Evolutionary conservation across 2,888 invertebrate genomes (phyloP).

Genomic region (Schrankia costaestrigalis): DNA sequence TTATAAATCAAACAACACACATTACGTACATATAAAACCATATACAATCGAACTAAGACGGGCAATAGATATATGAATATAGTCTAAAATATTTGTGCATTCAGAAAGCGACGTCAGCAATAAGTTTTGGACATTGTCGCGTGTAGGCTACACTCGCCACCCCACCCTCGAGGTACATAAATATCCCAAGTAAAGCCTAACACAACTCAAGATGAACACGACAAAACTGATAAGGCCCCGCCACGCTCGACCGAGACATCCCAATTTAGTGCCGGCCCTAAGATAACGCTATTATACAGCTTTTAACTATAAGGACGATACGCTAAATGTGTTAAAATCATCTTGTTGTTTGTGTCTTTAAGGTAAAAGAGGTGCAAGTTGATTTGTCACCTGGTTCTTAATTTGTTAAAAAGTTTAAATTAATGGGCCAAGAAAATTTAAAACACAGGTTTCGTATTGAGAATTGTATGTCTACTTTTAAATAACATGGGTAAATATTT

Average conservation of each 20-base stretch:
- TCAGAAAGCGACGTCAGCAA: slow-evolving; percentile 51
- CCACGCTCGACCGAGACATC: slow-evolving; percentile 73
- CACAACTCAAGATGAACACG: slow-evolving; percentile 80
- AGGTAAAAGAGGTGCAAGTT: slow-evolving; percentile 41
- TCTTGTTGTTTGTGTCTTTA: slow-evolving; percentile 59
- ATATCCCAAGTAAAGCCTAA: slow-evolving; percentile 77
- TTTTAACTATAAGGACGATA: slow-evolving; percentile 78
- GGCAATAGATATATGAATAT: slow-evolving; percentile 29
- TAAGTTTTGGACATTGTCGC: slow-evolving; percentile 68
- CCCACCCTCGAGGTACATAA: slow-evolving; percentile 64
- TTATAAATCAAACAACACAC: too few species aligned
- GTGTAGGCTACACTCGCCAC: slow-evolving; percentile 62
- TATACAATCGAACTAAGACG: background rate
- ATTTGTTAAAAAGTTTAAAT: slow-evolving; percentile 16
- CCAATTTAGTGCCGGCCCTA: slow-evolving; percentile 76
- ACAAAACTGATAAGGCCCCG: slow-evolving; percentile 74
- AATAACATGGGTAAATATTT: too few species aligned
- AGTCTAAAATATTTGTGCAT: slow-evolving; percentile 36
- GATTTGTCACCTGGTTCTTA: slow-evolving; percentile 39
- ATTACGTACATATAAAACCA: background rate
- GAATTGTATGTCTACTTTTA: too few species aligned
- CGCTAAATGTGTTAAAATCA: slow-evolving; percentile 76
- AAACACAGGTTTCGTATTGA: too few species aligned
- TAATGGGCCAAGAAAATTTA: too few species aligned
- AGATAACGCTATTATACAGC: slow-evolving; percentile 80